phyloP scores from a whole-genome alignment of 2,888 invertebrate species.

The Bimastos eiseni region DNA sequence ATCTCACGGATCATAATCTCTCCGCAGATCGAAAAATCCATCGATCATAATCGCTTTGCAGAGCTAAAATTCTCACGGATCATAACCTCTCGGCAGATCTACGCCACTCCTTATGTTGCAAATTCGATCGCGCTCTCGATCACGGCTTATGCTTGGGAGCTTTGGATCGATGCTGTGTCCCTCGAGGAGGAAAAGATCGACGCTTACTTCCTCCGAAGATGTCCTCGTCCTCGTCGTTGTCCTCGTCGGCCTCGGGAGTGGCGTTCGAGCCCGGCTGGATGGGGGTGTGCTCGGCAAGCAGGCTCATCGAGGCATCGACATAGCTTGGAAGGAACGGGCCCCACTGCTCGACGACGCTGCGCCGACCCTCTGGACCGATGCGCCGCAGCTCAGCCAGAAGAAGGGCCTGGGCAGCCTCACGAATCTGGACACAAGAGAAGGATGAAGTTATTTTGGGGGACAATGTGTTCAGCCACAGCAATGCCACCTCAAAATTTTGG shows the following conservation, averaged over 20 bases:
- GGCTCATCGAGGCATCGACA: conserved; percentile 62
- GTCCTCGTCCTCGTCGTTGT: conserved; percentile 43
- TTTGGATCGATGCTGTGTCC: conserved; percentile 21
- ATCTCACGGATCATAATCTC: no score
- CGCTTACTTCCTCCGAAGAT: conserved; percentile 40
- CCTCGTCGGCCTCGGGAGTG: conserved; percentile 24
- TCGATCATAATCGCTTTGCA: no score
- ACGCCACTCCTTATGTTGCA: no score
- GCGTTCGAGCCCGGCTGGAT: neutral
- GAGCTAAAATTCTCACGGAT: no score
- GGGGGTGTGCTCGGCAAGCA: conserved; percentile 52
- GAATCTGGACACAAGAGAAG: conserved; percentile 64
- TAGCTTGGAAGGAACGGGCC: conserved; percentile 85
- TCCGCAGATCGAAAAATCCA: no score
- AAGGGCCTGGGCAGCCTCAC: conserved; percentile 94
- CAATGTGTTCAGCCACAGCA: no score
- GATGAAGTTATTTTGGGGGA: neutral
- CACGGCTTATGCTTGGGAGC: neutral
- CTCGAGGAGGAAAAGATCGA: conserved; percentile 13
- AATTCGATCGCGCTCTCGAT: neutral
- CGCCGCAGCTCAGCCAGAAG: conserved; percentile 88
- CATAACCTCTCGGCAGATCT: no score
- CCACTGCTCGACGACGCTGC: conserved; percentile 91
- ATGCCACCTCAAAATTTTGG: no score
- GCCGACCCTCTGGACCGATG: conserved; percentile 86